These are phyloP conservation scores for Epinotia demarniana DNA, from an alignment of 2,888 invertebrate species.

Conservation along the genomic window DNA sequence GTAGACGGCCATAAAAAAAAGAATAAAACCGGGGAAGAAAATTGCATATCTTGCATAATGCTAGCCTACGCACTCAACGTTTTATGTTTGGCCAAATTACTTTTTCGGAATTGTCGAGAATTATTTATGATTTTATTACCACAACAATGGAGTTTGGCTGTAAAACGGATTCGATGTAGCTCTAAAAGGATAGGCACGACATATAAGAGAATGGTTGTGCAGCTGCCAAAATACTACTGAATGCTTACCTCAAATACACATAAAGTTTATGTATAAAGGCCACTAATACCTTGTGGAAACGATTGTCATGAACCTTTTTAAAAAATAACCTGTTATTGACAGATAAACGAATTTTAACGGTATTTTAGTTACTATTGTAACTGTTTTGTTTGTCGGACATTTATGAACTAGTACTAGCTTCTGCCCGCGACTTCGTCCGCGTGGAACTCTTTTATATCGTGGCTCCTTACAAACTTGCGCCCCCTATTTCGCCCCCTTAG, in stretches of 20 bases:
- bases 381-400: too few species aligned
- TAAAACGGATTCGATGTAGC: constrained; percentile 27
- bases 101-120: constrained; percentile 38
- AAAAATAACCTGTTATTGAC: too few species aligned
- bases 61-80: constrained; percentile 36
- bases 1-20: constrained; percentile 47
- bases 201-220: constrained; percentile 2
- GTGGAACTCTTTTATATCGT: too few species aligned
- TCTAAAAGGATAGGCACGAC: background rate
- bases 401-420: too few species aligned
- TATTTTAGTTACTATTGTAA: too few species aligned
- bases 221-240: constrained; percentile 20
- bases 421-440: too few species aligned
- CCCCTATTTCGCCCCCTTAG: too few species aligned
- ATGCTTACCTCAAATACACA: background rate
- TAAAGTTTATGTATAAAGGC: too few species aligned
- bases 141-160: constrained; percentile 18
- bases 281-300: too few species aligned
- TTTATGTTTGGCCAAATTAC: constrained; percentile 31
- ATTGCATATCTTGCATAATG: constrained; percentile 49
- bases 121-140: constrained; percentile 42
- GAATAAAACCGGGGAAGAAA: constrained; percentile 48
- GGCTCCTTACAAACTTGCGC: too few species aligned
- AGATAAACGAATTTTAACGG: too few species aligned
- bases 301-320: too few species aligned